Evolutionary conservation across 2,888 invertebrate genomes (phyloP), one percentile per base, ranked within the genome.

Genomic region (Linnaemya tessellans): DNA sequence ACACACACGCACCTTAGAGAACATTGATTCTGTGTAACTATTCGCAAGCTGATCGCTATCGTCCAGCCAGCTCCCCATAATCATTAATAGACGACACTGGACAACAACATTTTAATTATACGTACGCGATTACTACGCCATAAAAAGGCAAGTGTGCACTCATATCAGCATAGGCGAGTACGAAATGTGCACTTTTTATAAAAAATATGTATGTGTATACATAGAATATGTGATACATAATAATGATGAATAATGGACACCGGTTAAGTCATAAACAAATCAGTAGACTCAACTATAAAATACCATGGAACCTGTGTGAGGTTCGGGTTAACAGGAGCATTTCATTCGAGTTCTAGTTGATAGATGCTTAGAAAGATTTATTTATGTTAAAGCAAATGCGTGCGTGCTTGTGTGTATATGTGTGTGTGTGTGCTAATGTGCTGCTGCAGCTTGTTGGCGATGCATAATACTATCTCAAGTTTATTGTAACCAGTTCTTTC

Each of bases 241-340:
- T 80, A 80, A 84, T 80, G 67, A 84, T 84, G 60, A 80, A 84
- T 80, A 84, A 81, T 84, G 60, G 78, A 20, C n/a, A 2, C 62
- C 78, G 73, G 49, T 78, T 79, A 67, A 68, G 73, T 81, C 62
- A 56, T 65, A 83, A 78, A 71, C 77, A 83, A 83, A 82, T 82
- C 77, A 58, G 64, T 65, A 70, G 71, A 77, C 56, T 71, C 35
- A 10, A 58, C 35, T 35, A 67, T 15, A 65, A 56, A 65, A 25
- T 60, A 67, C 18, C 38, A 20, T 46, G 38, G 56, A 49, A 68
- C 22, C 51, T 58, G 77, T 38, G 49, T 0, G 62, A 60, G 71
- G n/a, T n/a, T n/a, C n/a, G 46, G 71, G 62, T 54, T 56, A 56
- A 56, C 10, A 46, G 35, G n/a, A 68, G 56, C 64, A 5, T 71